These are phyloP conservation scores for Monodelphis domestica DNA, from an alignment of 2,797 vertebrate species.

Conservation along the genomic window DNA sequence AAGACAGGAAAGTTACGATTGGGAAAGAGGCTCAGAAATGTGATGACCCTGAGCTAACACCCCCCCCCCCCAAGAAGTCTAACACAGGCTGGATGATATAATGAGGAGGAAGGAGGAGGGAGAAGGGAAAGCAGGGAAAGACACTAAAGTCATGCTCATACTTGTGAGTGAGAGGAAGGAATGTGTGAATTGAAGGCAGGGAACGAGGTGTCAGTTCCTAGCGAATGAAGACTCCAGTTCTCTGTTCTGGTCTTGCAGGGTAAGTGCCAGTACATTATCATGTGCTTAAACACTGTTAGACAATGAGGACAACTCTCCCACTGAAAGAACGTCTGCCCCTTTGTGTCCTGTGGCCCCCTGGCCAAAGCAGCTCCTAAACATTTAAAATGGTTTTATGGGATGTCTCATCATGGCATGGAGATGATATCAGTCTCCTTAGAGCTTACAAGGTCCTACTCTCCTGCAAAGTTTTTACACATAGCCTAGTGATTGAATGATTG, in stretches of 20 bases:
- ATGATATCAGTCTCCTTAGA: not conserved
- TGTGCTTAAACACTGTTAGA: not conserved
- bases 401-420: not conserved
- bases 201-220: not conserved
- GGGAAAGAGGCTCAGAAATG: not conserved
- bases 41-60: not conserved
- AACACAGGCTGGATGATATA: not conserved
- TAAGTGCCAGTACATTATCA: not conserved
- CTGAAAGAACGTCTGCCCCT: not conserved
- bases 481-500: not conserved
- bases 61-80: not conserved
- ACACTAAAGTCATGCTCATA: not conserved
- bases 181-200: not conserved
- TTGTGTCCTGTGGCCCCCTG: not conserved
- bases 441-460: not conserved
- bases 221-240: not conserved
- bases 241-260: not conserved
- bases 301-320: not conserved
- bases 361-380: not conserved
- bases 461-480: not conserved
- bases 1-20: not conserved
- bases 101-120: not conserved
- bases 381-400: not conserved
- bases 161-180: not conserved
- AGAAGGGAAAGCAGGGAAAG: not conserved